Percentiles rank a stretch among this genome's conserved stretches.
These are phyloP conservation scores for Pteropus alecto DNA, from an alignment of 2,113 vertebrate genomes.

Conservation along the genomic window DNA sequence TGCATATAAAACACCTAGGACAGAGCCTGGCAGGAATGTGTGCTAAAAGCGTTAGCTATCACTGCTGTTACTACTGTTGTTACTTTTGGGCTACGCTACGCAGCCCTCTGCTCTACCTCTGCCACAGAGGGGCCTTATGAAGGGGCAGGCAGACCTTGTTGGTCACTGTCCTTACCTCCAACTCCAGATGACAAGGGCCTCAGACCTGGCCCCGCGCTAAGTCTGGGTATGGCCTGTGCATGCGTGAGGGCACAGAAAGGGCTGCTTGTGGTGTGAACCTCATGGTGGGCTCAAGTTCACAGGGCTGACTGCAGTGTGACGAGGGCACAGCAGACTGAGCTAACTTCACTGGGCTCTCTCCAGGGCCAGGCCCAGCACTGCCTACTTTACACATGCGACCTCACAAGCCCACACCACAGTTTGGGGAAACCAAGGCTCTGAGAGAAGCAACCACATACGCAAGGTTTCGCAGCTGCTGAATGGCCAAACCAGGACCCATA, in stretches of 20 bases:
- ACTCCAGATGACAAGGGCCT: neutral
- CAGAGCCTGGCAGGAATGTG: rapidly evolving
- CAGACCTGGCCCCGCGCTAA: neutral
- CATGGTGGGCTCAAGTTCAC: neutral
- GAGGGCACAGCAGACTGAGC: neutral
- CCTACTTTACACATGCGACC: neutral
- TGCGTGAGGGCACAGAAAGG: neutral
- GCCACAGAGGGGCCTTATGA: neutral
- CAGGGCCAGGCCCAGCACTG: neutral
- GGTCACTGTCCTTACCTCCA: neutral
- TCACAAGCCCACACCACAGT: neutral
- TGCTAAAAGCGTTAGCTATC: rapidly evolving
- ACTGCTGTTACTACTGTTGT: rapidly evolving
- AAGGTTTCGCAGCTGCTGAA: neutral
- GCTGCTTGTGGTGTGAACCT: neutral
- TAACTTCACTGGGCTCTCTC: neutral
- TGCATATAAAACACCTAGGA: rapidly evolving
- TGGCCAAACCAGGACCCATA: neutral
- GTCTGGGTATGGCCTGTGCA: neutral
- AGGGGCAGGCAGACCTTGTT: neutral
- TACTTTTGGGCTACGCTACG: neutral
- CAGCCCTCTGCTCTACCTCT: neutral
- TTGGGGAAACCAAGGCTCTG: neutral
- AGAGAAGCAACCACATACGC: neutral
- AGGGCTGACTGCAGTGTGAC: neutral